Percentiles rank a stretch among this genome's conserved stretches.
Conservation (phyloP, 2,888 invertebrate genomes). For the Drosophila villosipedis region DNA sequence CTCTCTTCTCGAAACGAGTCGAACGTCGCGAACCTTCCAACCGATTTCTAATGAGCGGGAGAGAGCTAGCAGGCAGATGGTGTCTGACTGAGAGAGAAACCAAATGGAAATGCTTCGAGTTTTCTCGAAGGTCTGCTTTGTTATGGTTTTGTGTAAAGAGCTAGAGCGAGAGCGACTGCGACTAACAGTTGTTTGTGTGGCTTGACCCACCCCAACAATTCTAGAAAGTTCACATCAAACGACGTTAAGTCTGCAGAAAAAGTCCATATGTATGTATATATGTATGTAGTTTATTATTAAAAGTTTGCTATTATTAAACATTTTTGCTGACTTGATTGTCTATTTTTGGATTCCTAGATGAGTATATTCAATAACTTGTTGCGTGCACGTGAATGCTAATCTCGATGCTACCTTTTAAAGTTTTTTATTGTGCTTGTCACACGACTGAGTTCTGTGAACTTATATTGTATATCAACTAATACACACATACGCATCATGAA, state of each 20-base stretch:
- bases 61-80: slow-evolving; percentile 5
- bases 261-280: neutral
- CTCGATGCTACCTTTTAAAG: neutral
- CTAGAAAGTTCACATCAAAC: slow-evolving; percentile 19
- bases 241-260: neutral
- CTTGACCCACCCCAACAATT: slow-evolving; percentile 23
- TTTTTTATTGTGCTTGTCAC: neutral
- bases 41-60: slow-evolving; percentile 9
- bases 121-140: slow-evolving; percentile 29
- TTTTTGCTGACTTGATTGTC: neutral
- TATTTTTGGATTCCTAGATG: neutral
- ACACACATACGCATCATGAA: neutral
- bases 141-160: neutral
- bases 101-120: slow-evolving; percentile 7
- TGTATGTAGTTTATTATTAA: neutral
- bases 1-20: slow-evolving; percentile 44
- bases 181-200: neutral
- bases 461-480: neutral
- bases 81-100: neutral
- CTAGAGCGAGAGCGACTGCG: neutral
- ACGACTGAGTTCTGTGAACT: neutral
- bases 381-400: slow-evolving; percentile 7
- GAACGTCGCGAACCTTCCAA: slow-evolving; percentile 25
- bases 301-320: slow-evolving; percentile 3
- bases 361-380: neutral